Evolutionary conservation across 2,888 invertebrate species (phyloP), one percentile per base, ranked within the genome.

Genomic region (Acrobeloides nanus): DNA sequence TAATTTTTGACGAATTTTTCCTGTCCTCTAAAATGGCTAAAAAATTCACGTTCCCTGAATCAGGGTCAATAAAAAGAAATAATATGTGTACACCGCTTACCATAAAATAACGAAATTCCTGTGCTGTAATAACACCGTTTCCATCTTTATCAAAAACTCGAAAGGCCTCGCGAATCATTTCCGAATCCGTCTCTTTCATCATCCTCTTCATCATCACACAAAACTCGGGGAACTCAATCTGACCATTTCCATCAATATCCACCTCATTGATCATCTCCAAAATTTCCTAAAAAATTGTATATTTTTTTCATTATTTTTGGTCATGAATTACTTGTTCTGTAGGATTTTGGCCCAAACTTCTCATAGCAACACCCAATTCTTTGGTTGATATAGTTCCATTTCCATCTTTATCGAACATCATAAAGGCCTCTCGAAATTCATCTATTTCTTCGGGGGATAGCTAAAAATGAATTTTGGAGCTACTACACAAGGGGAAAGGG

Each of bases 351-450:
- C 72, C 72, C 21, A 72, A 55, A 27, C 62, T 64, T 15, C 72
- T 57, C 72, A 72, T 72, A 15, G 72, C 72, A n/a, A 72, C 67
- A 38, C 72, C 72, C 59, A 72, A 60, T 51, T 72, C 72, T 45
- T 72, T 73, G 4, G 70, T 72, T 21, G 69, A 68, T 26, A 72
- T 72, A n/a, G 71, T 73, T 20, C 72, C 72, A 49, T 65, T 70
- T n/a, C 70, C 68, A 55, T 72, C 72, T 48, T 72, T 72, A 48
- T 72, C 72, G 47, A 72, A 72, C 68, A 72, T 68, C 71, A 73
- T 68, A 55, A 72, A 72, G 1, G 72, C 58, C 27, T 72, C 73
- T 12, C 67, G 57, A 54, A 72, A 73, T 55, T 72, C 72, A 52
- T 72, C 72, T 51, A 73, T 72, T 41, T 73, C 72, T 39, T 72